Base-by-base conservation (phyloP, 1,140 invertebrate species). In the Lasioglossum baleicum region DNA sequence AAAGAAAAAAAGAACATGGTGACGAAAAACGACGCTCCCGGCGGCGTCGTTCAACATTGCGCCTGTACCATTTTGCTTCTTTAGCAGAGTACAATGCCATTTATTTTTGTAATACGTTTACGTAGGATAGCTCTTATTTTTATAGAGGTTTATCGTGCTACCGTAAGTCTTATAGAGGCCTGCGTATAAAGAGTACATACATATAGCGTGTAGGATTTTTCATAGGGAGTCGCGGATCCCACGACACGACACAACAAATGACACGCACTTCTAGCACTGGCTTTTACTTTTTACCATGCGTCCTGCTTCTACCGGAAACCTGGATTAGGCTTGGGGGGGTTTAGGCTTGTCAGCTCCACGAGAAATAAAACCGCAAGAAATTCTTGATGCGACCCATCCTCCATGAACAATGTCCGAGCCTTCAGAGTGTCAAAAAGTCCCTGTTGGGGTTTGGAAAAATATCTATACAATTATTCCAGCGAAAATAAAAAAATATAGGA, bases 51-150 rank as follows among this genome's bases (percentile, higher is more conserved):
- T 91, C 88, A 91, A 92, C 90, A 58, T 92, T 92, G 91, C 91
- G 91, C 91, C 90, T 92, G 90, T 92, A 92, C 89, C 89, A 92
- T 92, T 92, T 92, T 92, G 92, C 92, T 92, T 92, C 88, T 90
- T 92, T 92, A 92, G 91, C 92, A 92, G 92, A 92, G 91, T 92
- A 92, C 90, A 91, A 92, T 91, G 92, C 91, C 91, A 92, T 92
- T 92, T 92, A 92, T 92, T 92, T 92, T 92, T 92, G 87, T 92
- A 92, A 92, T 92, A 92, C 90, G 92, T 92, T 92, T 92, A 92
- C 89, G 92, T 93, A 93, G 92, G 83, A 93, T 93, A 93, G 92
- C 92, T 92, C 87, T 93, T 93, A 93, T 93, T 93, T 93, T 93
- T 93, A 93, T 93, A 93, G 92, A 92, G 91, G 90, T 93, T 93